Percentiles rank a stretch among this genome's conserved stretches.
Evolutionary conservation across 2,888 invertebrate species (phyloP).

Genomic region (Odontocolon sp.): DNA sequence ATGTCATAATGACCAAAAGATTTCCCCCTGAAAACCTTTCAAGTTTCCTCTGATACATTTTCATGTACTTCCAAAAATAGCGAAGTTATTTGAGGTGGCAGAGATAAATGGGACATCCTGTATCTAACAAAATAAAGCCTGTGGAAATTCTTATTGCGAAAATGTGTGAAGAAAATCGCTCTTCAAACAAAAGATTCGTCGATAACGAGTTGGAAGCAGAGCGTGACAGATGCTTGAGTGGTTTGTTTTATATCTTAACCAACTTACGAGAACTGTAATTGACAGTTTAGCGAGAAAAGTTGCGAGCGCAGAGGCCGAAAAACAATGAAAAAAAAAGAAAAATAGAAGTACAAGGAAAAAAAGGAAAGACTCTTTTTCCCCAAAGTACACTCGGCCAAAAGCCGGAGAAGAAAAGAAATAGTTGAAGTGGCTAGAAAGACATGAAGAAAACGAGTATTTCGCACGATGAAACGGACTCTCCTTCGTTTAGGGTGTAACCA

Average conservation of each 20-base stretch:
- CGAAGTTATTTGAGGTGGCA: too few species aligned
- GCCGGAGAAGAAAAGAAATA: background rate
- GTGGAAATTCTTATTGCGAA: too few species aligned
- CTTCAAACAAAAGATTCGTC: slow-evolving; percentile 9
- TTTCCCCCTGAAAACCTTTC: too few species aligned
- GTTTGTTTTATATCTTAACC: background rate
- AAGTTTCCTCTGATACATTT: too few species aligned
- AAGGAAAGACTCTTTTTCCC: background rate
- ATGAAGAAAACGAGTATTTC: slow-evolving; percentile 19
- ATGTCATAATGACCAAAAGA: too few species aligned
- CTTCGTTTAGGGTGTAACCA: slow-evolving; percentile 2
- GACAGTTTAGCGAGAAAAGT: slow-evolving; percentile 12
- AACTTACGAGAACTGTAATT: slow-evolving; percentile 21
- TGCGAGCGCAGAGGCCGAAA: background rate
- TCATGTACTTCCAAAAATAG: too few species aligned
- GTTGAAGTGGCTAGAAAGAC: background rate
- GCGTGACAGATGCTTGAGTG: slow-evolving; percentile 3
- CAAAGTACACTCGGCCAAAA: background rate
- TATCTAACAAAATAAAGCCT: too few species aligned
- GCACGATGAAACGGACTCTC: background rate
- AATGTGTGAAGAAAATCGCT: too few species aligned
- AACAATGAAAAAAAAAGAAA: background rate
- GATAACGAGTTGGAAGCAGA: background rate
- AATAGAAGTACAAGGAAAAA: background rate
- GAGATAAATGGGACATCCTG: background rate